Evolutionary conservation across 2,113 vertebrate genomes (phyloP).

Genomic region (Ariopsis seemanni): DNA sequence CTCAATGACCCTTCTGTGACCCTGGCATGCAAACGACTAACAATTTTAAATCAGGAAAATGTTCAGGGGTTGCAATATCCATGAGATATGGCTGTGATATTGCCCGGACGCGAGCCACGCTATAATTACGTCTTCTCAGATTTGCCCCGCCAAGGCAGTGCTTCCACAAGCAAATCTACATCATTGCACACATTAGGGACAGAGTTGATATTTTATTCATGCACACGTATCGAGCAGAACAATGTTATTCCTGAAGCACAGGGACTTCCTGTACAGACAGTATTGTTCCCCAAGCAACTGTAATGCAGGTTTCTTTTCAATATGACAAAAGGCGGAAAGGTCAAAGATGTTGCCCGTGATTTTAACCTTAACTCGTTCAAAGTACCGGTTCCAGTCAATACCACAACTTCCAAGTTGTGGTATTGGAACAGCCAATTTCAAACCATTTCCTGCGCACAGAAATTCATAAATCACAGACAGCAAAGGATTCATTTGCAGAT

Average conservation of each 20-base stretch:
- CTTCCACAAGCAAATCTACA: constrained; percentile 24
- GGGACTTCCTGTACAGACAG: neutral
- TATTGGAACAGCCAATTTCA: neutral
- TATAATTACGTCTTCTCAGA: constrained; percentile 39
- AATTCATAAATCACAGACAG: neutral
- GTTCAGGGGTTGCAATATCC: constrained; percentile 18
- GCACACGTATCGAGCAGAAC: constrained; percentile 6
- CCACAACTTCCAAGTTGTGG: neutral
- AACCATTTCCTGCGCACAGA: neutral
- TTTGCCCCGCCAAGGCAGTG: constrained; percentile 18
- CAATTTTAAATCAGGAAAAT: constrained; percentile 44
- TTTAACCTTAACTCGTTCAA: neutral
- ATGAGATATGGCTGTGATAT: constrained; percentile 29
- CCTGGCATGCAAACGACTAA: constrained; percentile 43
- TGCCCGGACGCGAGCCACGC: constrained; percentile 47
- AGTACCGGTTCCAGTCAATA: neutral
- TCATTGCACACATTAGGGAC: constrained; percentile 32
- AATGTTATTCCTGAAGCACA: constrained; percentile 38
- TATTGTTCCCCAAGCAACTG: constrained; percentile 14
- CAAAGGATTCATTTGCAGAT: constrained; percentile 19
- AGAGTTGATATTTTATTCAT: constrained; percentile 53
- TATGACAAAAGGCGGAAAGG: neutral
- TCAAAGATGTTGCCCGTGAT: neutral
- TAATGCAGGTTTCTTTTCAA: constrained; percentile 9
- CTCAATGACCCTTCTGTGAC: constrained; percentile 24